Conservation (phyloP, 1,140 invertebrate genomes). For the Nomia melanderi region DNA sequence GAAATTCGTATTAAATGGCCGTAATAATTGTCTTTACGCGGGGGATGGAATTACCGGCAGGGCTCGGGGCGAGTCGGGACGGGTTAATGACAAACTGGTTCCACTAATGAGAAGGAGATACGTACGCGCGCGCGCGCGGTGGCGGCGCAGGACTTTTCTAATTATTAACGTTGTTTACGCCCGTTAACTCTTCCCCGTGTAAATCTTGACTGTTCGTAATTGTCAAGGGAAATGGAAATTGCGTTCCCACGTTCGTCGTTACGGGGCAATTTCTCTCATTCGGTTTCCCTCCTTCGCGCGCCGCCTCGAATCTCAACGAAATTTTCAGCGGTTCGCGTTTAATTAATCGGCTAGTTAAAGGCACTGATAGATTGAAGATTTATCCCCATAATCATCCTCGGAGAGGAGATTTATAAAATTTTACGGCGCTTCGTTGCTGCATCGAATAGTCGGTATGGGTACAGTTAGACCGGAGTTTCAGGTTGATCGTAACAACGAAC, state of each 20-base stretch:
- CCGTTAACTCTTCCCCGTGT: too few relatives aligned
- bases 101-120: slow-evolving; percentile 21
- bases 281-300: neutral
- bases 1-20: slow-evolving; percentile 16
- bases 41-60: slow-evolving; percentile 14
- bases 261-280: neutral
- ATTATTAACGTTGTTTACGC: slow-evolving; percentile 16
- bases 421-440: too few relatives aligned
- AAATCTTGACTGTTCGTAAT: neutral
- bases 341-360: too few relatives aligned
- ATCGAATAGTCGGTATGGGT: too few relatives aligned
- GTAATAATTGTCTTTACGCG: slow-evolving; percentile 24
- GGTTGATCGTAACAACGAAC: too few relatives aligned
- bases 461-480: too few relatives aligned
- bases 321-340: too few relatives aligned
- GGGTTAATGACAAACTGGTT: slow-evolving; percentile 23
- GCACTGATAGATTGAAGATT: too few relatives aligned
- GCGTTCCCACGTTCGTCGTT: neutral
- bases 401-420: too few relatives aligned
- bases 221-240: neutral
- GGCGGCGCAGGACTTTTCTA: slow-evolving; percentile 19
- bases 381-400: too few relatives aligned
- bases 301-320: too few relatives aligned
- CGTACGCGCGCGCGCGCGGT: neutral
- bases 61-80: neutral